Evolutionary conservation across 2,888 invertebrate species (phyloP).

Genomic region (Oxyscelio sp.): DNA sequence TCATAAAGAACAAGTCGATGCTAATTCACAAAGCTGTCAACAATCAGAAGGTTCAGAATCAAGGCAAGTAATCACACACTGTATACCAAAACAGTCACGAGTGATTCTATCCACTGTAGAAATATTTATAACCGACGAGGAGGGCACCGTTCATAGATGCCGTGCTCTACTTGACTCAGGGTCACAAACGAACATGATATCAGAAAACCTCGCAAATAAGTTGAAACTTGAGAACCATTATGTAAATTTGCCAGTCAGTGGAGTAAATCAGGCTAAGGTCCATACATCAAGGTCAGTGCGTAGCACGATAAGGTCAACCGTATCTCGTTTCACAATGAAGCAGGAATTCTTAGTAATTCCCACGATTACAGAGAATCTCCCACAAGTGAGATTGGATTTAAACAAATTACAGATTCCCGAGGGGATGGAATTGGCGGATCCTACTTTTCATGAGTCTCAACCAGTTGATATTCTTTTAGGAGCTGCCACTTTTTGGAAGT

Average conservation of each 20-base stretch:
- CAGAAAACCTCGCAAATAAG: slow-evolving; percentile 1
- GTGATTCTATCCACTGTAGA: no score
- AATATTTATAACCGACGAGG: no score
- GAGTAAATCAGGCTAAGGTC: not conserved
- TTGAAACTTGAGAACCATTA: not conserved
- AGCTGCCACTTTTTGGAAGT: no score
- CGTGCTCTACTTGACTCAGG: no score
- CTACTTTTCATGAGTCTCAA: not conserved
- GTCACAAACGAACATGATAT: no score
- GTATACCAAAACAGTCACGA: no score
- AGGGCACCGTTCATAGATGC: no score
- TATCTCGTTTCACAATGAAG: not conserved
- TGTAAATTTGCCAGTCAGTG: not conserved
- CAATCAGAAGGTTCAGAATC: no score
- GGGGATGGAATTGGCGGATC: slow-evolving; percentile 4
- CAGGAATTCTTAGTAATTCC: slow-evolving; percentile 6
- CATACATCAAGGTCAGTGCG: not conserved
- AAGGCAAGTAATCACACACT: no score
- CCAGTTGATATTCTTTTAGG: slow-evolving; percentile 6
- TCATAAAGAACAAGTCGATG: no score
- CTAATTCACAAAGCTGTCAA: no score
- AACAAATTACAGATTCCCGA: not conserved
- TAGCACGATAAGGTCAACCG: not conserved
- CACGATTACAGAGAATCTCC: not conserved
- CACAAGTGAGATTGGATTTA: not conserved